Percentiles rank a stretch among this genome's conserved stretches.
phyloP scores from a whole-genome alignment of 2,113 vertebrate species.

The Gyps fulvus region DNA sequence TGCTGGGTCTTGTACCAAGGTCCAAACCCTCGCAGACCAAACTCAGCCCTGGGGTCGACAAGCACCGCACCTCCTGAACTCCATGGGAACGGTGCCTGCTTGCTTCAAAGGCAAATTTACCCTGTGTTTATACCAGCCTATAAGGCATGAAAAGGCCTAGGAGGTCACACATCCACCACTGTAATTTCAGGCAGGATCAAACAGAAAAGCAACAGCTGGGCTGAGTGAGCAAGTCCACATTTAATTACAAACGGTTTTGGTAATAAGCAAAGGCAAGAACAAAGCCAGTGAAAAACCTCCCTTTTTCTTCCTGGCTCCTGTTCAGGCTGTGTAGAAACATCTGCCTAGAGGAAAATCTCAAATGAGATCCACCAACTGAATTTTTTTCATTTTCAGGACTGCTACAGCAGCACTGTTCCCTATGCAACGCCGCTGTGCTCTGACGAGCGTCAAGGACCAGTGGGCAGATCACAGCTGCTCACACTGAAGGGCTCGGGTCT shows the following conservation, averaged over 20 bases:
- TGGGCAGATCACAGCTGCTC: rapidly evolving
- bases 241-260: conserved; percentile 27
- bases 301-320: neutral
- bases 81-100: neutral
- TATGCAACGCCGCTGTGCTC: rapidly evolving
- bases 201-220: conserved; percentile 28
- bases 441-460: rapidly evolving
- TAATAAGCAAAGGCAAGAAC: conserved; percentile 31
- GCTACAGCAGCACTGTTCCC: neutral
- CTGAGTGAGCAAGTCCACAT: neutral
- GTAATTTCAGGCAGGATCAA: conserved; percentile 54
- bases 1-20: neutral
- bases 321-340: neutral
- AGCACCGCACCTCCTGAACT: neutral
- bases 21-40: neutral
- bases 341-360: neutral
- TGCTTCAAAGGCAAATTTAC: conserved; percentile 1
- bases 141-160: conserved; percentile 5
- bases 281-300: conserved; percentile 22
- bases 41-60: rapidly evolving
- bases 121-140: neutral
- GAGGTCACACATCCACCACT: conserved; percentile 36
- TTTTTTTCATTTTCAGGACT: neutral
- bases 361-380: neutral
- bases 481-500: rapidly evolving